Evolutionary conservation across 2,113 vertebrate genomes (phyloP), one percentile per base, ranked within the genome.

Genomic region (Galemys pyrenaicus): DNA sequence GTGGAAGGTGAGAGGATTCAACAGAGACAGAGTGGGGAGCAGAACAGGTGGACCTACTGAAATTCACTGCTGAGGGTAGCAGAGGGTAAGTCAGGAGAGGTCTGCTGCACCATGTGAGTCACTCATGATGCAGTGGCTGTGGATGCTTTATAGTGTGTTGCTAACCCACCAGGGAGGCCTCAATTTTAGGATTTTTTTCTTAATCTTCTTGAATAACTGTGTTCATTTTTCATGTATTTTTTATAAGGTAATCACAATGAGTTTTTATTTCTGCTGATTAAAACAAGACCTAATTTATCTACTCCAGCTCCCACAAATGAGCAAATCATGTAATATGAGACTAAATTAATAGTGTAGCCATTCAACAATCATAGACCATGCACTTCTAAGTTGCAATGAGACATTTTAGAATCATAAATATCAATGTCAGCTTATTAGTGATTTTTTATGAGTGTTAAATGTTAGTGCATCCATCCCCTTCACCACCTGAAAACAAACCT

Each of bases 401-500:
- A n/a, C 89, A 51, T 92, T 68, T 94, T 65, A 86, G 81, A 94
- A 82, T 67, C 80, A 32, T 82, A 75, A 79, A 56, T 58, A 39
- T 78, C 8, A 5, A 22, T 82, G 44, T 87, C 73, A 86, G 30
- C 88, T 95, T 95, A 51, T 71, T 75, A 64, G 30, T 49, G 28
- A 79, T 81, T 96, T 94, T 96, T n/a, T 88, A 35, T 94, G 54
- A 51, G 30, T 84, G 28, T 35, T 56, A 85, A 84, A 92, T 84
- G 46, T 78, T 73, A 77, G 78, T 41, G 49, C 0, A 0, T 90
- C 62, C 49, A 51, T 49, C 49, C 90, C 39, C 35, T 46, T 92
- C 22, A 86, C 67, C 39, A 79, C 51, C 65, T 81, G 58, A 83
- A 94, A 92, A 46, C 67, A 60, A 85, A 60, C 60, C 41, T 74